phyloP scores from a whole-genome alignment of 2,888 invertebrate species.

The Ectemnius cavifrons region DNA sequence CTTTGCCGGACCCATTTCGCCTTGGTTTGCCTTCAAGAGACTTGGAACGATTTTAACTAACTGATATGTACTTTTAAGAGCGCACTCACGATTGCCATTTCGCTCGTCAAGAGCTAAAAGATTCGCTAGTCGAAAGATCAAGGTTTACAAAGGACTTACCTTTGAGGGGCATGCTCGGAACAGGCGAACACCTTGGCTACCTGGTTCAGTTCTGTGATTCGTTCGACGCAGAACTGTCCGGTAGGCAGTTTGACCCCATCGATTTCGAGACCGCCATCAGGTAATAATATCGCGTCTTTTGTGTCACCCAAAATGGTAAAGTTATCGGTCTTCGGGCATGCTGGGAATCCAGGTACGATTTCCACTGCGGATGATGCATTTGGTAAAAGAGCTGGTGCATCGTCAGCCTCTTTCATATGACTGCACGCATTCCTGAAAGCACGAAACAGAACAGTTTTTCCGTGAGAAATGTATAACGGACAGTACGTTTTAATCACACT shows the following conservation, averaged over 20 bases:
- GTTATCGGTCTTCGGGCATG: slow-evolving; percentile 78
- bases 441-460: background rate
- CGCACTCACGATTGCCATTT: background rate
- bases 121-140: no score
- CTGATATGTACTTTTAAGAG: no score
- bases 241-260: slow-evolving; percentile 75
- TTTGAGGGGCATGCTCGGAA: slow-evolving; percentile 80
- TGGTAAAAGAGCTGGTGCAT: slow-evolving; percentile 71
- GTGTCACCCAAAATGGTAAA: slow-evolving; percentile 82
- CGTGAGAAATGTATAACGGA: background rate
- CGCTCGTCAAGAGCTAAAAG: no score
- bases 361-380: slow-evolving; percentile 70
- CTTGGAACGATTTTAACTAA: no score
- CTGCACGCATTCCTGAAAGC: slow-evolving; percentile 66
- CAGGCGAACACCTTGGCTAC: slow-evolving; percentile 83
- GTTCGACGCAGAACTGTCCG: slow-evolving; percentile 78
- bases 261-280: slow-evolving; percentile 81
- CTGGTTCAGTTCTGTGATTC: slow-evolving; percentile 71
- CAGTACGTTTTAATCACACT: no score
- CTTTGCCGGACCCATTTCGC: no score
- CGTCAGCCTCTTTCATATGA: slow-evolving; percentile 50
- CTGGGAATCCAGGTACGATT: slow-evolving; percentile 80
- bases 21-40: no score
- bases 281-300: slow-evolving; percentile 78
- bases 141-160: slow-evolving; percentile 55